Conservation (phyloP, 2,888 invertebrate species). For the Coenonympha glycerion region DNA sequence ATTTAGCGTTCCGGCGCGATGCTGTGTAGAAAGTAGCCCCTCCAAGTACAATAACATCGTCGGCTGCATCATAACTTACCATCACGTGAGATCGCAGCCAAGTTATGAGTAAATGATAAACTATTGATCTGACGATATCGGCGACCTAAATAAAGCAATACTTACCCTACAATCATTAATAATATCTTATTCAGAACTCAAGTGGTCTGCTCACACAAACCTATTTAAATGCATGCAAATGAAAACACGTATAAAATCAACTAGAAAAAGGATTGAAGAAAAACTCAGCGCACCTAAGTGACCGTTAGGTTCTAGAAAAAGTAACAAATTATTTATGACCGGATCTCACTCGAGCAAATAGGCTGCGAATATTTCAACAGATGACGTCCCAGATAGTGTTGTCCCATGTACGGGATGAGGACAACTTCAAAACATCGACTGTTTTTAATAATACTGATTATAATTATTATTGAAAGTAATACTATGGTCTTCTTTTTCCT, state of each 20-base stretch:
- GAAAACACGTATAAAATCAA: not conserved
- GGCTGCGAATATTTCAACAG: slow-evolving; percentile 38
- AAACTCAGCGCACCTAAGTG: slow-evolving; percentile 5
- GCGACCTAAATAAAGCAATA: too few species aligned
- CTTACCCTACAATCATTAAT: too few species aligned
- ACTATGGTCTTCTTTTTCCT: too few species aligned
- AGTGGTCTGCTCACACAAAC: too few species aligned
- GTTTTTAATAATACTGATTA: not conserved
- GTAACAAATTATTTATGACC: slow-evolving; percentile 39
- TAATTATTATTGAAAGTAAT: not conserved
- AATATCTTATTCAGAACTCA: too few species aligned
- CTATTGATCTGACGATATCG: too few species aligned
- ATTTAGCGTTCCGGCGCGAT: too few species aligned
- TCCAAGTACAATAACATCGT: too few species aligned
- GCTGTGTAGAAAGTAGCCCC: too few species aligned
- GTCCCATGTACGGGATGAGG: not conserved
- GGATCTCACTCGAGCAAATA: slow-evolving; percentile 35
- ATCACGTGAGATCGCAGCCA: too few species aligned
- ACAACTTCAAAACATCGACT: not conserved
- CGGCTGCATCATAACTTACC: too few species aligned
- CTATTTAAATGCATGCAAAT: not conserved
- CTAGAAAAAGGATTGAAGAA: not conserved
- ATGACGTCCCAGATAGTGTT: slow-evolving; percentile 18
- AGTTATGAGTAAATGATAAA: too few species aligned
- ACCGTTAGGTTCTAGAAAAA: slow-evolving; percentile 21